These are phyloP conservation scores for Palythoa caribaeorum DNA, from an alignment of 92 coral and sea anemone genomes.

Conservation along the genomic window DNA sequence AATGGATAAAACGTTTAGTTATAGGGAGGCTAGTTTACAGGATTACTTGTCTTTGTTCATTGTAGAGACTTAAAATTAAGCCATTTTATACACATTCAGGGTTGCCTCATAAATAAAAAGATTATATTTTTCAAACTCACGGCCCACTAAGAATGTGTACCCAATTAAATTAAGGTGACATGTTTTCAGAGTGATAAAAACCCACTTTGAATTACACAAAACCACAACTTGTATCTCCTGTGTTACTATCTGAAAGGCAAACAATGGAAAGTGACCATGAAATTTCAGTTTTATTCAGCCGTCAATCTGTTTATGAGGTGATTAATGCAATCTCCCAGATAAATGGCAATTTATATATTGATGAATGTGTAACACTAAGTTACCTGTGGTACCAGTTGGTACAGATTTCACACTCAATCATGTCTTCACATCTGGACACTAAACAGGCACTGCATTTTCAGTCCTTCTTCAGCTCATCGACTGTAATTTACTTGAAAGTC, in stretches of 20 bases:
- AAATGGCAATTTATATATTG: not conserved
- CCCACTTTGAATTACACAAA: not conserved
- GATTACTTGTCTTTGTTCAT: not conserved
- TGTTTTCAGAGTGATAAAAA: not conserved
- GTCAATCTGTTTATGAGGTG: not conserved
- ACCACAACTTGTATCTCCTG: not conserved
- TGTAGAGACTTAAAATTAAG: not conserved
- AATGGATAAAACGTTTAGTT: not conserved
- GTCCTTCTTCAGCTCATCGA: not conserved
- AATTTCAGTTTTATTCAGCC: not conserved
- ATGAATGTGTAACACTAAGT: not conserved
- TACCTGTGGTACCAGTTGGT: conserved; percentile 15
- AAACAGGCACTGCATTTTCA: conserved; percentile 6
- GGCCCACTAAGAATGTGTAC: not conserved
- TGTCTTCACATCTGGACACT: conserved; percentile 13
- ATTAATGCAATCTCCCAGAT: not conserved
- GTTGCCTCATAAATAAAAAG: not conserved
- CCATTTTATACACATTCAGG: not conserved
- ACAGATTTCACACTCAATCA: conserved; percentile 20
- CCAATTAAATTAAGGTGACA: not conserved
- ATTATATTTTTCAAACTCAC: not conserved
- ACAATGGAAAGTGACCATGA: not conserved
- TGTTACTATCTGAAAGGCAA: not conserved
- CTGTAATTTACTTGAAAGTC: not conserved
- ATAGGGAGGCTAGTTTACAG: not conserved